Percentiles rank a stretch among this genome's conserved stretches.
Conservation (phyloP, 1,140 invertebrate genomes). For the Cardiocondyla obscurior region DNA sequence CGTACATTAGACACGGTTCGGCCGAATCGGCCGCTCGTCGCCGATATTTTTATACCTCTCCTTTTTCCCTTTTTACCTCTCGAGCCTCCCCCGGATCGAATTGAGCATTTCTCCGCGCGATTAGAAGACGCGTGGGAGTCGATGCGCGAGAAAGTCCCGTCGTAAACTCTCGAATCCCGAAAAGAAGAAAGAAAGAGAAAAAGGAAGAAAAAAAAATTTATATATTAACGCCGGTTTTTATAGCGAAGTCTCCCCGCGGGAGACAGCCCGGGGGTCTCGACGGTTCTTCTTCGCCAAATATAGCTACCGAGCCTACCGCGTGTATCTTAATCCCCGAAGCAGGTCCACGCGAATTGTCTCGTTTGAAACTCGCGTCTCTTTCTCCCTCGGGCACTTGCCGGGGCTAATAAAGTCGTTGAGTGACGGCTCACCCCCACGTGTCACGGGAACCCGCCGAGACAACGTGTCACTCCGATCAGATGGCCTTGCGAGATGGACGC, state of each 20-base stretch:
- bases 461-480: slow-evolving; percentile 69
- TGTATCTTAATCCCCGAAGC: slow-evolving; percentile 69
- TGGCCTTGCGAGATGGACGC: slow-evolving; percentile 80
- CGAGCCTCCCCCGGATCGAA: slow-evolving; percentile 10
- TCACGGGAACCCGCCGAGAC: slow-evolving; percentile 46
- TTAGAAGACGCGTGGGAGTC: slow-evolving; percentile 27
- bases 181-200: too few species aligned
- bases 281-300: slow-evolving; percentile 68
- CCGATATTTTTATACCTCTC: slow-evolving; percentile 3
- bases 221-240: slow-evolving; percentile 60
- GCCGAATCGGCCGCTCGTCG: slow-evolving; percentile 1
- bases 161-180: slow-evolving; percentile 25
- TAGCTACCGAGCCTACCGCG: slow-evolving; percentile 43
- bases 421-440: slow-evolving; percentile 38
- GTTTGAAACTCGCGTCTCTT: slow-evolving; percentile 62
- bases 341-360: slow-evolving; percentile 74
- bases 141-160: neutral
- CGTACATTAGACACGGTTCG: slow-evolving; percentile 35
- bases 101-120: slow-evolving; percentile 6
- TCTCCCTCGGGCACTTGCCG: slow-evolving; percentile 33
- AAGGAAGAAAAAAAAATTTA: too few species aligned
- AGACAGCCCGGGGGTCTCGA: neutral
- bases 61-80: neutral
- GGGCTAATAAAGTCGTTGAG: slow-evolving; percentile 76
- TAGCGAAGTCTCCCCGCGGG: slow-evolving; percentile 17